A percentile compares a stretch with the other conserved stretches of the same genome.
Conservation (phyloP, 2,113 vertebrate genomes). For the Eptesicus fuscus region DNA sequence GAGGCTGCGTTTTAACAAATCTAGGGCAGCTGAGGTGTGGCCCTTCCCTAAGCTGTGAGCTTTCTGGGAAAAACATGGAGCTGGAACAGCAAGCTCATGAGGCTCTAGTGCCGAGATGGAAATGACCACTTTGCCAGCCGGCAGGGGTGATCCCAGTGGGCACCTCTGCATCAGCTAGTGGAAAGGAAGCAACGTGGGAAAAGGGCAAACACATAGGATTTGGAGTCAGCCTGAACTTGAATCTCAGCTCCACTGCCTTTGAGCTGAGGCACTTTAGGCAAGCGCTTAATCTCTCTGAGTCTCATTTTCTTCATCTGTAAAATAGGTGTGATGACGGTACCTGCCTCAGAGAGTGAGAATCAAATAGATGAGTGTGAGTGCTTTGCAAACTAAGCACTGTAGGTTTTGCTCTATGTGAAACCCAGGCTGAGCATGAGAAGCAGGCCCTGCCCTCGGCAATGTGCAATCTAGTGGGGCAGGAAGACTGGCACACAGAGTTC, state of each 20-base stretch:
- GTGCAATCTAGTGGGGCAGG: neutral
- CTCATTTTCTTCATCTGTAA: neutral
- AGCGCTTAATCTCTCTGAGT: neutral
- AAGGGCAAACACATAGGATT: neutral
- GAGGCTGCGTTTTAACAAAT: neutral
- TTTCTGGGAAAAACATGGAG: constrained; percentile 4
- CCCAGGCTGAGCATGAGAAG: neutral
- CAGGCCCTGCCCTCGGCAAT: neutral
- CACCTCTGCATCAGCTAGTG: neutral
- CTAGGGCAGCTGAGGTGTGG: neutral
- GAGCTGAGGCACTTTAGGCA: neutral
- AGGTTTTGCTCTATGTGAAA: neutral
- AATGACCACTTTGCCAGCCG: neutral
- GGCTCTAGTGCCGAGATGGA: neutral
- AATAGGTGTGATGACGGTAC: neutral
- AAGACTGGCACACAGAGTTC: neutral
- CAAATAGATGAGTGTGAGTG: neutral
- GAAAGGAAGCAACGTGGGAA: neutral
- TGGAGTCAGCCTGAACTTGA: neutral
- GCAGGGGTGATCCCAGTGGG: neutral
- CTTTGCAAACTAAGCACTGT: neutral
- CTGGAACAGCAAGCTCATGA: neutral
- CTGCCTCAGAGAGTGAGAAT: neutral
- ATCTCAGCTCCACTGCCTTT: neutral
- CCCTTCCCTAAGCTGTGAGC: neutral